phyloP scores from a whole-genome alignment of 2,113 vertebrate genomes.

The Myotis lucifugus region DNA sequence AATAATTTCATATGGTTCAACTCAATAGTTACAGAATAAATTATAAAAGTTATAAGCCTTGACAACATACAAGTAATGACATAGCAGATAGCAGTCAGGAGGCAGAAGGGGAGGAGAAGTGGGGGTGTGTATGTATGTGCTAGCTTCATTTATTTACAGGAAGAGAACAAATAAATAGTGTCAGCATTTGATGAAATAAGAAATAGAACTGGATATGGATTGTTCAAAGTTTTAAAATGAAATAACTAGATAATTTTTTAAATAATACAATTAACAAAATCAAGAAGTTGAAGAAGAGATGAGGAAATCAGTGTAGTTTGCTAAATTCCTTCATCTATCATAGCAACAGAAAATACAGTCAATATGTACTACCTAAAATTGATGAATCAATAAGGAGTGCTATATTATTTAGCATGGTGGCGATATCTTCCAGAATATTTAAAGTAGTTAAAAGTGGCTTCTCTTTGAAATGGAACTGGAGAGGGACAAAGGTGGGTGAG shows the following conservation, averaged over 20 bases:
- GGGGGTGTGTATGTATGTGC: no score
- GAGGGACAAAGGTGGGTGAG: not conserved
- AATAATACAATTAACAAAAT: not conserved
- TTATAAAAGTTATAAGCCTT: no score
- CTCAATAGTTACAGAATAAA: no score
- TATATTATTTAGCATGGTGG: not conserved
- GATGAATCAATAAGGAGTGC: not conserved
- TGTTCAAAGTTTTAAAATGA: conserved; percentile 49
- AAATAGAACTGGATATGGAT: conserved; percentile 1
- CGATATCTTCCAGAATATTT: conserved; percentile 16
- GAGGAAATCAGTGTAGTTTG: not conserved
- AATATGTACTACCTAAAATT: not conserved
- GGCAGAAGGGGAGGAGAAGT: no score
- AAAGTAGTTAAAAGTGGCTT: not conserved
- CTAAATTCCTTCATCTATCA: not conserved
- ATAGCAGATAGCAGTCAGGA: no score
- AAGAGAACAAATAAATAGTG: not conserved
- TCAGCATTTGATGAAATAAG: conserved; percentile 51
- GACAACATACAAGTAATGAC: no score
- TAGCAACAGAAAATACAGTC: not conserved
- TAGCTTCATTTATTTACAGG: no score
- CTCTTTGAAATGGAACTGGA: not conserved
- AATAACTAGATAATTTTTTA: conserved; percentile 15
- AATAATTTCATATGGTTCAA: no score
- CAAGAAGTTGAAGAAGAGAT: not conserved